Evolutionary conservation across 1,140 invertebrate species (phyloP), one percentile per base, ranked within the genome.

Genomic region (Sitophilus oryzae): DNA sequence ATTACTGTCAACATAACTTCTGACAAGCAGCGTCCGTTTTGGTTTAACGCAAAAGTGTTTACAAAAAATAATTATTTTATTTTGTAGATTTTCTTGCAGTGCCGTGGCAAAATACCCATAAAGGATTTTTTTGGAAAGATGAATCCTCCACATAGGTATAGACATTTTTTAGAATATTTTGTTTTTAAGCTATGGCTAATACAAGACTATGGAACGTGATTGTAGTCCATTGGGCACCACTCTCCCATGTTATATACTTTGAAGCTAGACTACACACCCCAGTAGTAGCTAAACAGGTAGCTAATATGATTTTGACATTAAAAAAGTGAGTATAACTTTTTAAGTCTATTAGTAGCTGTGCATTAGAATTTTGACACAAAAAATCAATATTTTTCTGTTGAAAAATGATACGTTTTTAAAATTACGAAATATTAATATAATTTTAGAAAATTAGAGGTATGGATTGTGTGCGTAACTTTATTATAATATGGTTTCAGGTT

Each of bases 191-290:
- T 49, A 65, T 68, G 63, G 60, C 58, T 4, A 45, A 42, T 9
- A 58, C 34, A 16, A 52, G 53, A 40, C 15, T 58, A 21, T 66
- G 66, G 62, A 65, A 66, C 52, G 56, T 67, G 11, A 56, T 69
- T 23, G 59, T 67, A 1, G 60, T 67, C 5, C 66, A 69, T 51
- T 69, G 66, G 66, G 51, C 56, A 8, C 54, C 52, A 30, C 44
- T 66, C 10, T 62, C 64, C 8, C 56, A 58, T 16, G 50, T 56
- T 10, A 42, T 58, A 18, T 65, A 65, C 56, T 38, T 55, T 3
- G 62, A 61, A 55, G 62, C 65, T n/a, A 41, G 62, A 40, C 25
- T 63, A 11, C 60, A 63, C 38, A 65, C 56, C 11, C 34, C 36
- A 8, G 47, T 60, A 14, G 66, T 66, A 14, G 47, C 56, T 25